Evolutionary conservation across 2,888 invertebrate genomes (phyloP), one percentile per base, ranked within the genome.

Genomic region (Alsophila aescularia): DNA sequence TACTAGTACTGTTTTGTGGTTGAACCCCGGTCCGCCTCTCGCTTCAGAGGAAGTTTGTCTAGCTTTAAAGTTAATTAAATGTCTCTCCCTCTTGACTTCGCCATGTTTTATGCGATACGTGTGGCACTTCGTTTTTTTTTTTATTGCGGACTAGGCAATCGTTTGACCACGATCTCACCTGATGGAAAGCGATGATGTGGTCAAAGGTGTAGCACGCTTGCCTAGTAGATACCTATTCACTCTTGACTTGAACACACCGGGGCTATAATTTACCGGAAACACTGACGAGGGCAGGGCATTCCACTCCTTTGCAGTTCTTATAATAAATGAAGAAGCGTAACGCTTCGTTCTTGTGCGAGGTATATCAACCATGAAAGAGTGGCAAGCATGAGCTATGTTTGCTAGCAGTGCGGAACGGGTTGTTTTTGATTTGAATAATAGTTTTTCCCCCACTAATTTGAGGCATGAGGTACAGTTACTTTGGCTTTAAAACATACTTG

Each of bases 1-100:
- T 51, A 34, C 43, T 44, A 0, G 32, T 34, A 13, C 13, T 13
- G 10, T 29, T 10, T 8, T 29, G 50, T 56, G 50, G n/a, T 45
- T 1, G 21, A 24, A 21, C 48, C 39, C 59, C 63, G 48, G 62
- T 53, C 51, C 52, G 51, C 63, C 58, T 49, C 27, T 49, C 18
- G 47, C 47, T 7, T 24, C 24, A 48, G 59, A 70, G 67, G 67
- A 82, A 84, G 79, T 85, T 85, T 73, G 70, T 72, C 80, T 79
- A 82, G 78, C 79, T 83, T 79, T 83, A 83, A 83, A 86, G 83
- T 85, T 86, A 85, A 86, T 86, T 85, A 85, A 83, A 75, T 79
- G 76, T 77, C 74, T 64, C 66, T 47, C 59, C 52, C 70, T 70
- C 66, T 63, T 64, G 67, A 73, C 72, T 75, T 69, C 72, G 62